A percentile compares a stretch with the other conserved stretches of the same genome.
Conservation (phyloP, 2,888 invertebrate species). For the Lochmaea crataegi region DNA sequence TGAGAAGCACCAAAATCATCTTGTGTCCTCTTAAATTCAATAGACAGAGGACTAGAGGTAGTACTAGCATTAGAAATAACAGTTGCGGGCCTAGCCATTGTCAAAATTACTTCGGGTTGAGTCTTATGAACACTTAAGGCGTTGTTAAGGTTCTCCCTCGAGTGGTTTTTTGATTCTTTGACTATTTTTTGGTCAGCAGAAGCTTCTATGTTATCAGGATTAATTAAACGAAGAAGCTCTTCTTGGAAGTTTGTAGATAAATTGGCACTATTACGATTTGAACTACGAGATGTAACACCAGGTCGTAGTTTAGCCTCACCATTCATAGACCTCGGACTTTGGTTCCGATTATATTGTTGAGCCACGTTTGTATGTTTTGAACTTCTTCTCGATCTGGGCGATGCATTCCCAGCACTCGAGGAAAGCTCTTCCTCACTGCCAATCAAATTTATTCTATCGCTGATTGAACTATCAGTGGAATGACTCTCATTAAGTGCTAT, state of each 20-base stretch:
- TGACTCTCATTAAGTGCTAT: conserved; percentile 66
- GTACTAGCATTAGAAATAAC: conserved; percentile 75
- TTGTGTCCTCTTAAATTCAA: conserved; percentile 69
- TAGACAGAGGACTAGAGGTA: conserved; percentile 68
- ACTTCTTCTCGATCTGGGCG: conserved; percentile 66
- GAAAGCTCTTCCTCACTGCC: conserved; percentile 71
- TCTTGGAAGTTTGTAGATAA: conserved; percentile 79
- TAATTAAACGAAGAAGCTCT: conserved; percentile 85
- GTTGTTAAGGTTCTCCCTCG: conserved; percentile 61
- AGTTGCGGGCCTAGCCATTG: conserved; percentile 75
- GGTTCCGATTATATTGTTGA: conserved; percentile 64
- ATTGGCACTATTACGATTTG: conserved; percentile 73
- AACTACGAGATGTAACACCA: conserved; percentile 64
- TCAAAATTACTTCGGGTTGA: conserved; percentile 72
- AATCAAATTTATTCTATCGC: conserved; percentile 62
- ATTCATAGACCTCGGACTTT: conserved; percentile 72
- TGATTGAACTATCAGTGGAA: conserved; percentile 68
- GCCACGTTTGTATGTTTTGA: conserved; percentile 63
- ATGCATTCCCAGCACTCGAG: conserved; percentile 67
- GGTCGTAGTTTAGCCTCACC: conserved; percentile 70
- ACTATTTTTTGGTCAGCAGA: conserved; percentile 50
- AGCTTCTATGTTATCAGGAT: conserved; percentile 75
- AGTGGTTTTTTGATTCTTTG: conserved; percentile 56
- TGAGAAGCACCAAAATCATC: conserved; percentile 66
- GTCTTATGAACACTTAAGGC: conserved; percentile 59